These are phyloP conservation scores for Phylloscopus trochilus DNA, from an alignment of 2,113 vertebrate species.

Conservation along the genomic window DNA sequence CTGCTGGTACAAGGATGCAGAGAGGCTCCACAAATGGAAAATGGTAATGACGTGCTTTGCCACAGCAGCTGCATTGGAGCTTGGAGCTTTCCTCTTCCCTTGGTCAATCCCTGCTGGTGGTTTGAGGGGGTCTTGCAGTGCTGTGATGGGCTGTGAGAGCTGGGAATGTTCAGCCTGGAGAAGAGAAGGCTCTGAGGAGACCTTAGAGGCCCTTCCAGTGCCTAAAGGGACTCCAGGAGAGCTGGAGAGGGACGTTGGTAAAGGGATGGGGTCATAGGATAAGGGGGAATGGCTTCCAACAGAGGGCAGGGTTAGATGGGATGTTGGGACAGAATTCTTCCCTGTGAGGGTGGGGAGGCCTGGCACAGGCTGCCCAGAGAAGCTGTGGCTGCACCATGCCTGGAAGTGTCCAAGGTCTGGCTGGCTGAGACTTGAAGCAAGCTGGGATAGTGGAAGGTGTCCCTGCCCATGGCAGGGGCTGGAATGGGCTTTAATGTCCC, in stretches of 20 bases:
- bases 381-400: background rate
- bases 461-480: background rate
- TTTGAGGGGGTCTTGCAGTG: background rate
- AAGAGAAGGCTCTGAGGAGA: background rate
- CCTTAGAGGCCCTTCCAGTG: background rate
- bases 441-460: background rate
- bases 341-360: too few relatives aligned
- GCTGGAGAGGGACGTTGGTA: background rate
- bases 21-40: conserved; percentile 60
- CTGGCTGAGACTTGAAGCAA: rapidly evolving
- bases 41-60: background rate
- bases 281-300: background rate
- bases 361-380: too few relatives aligned
- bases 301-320: background rate
- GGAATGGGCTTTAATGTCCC: background rate
- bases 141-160: background rate
- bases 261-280: background rate
- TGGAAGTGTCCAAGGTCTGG: background rate
- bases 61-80: background rate
- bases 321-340: background rate
- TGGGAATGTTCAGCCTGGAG: background rate
- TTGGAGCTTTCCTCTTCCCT: background rate
- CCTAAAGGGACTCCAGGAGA: background rate
- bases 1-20: conserved; percentile 85
- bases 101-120: background rate